Conservation (phyloP, 2,797 vertebrate genomes). For the Scolopax rusticola region DNA sequence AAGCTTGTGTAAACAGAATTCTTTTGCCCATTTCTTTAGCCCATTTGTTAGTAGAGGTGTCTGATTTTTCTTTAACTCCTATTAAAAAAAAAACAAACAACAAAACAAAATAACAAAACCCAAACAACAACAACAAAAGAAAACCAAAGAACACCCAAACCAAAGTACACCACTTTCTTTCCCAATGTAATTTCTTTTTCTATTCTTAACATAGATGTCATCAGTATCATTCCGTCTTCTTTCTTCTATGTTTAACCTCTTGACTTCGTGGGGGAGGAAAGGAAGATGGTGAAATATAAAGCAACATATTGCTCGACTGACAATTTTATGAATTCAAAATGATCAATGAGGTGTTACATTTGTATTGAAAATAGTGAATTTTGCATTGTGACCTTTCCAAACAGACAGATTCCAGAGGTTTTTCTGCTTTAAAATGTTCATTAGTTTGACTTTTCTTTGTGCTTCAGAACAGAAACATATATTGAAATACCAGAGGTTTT, state of each 20-base stretch:
- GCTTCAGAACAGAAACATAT: not conserved
- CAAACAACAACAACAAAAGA: no score
- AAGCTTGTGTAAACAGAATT: not conserved
- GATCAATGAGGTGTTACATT: not conserved
- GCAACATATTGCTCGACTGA: not conserved
- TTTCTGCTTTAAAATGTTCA: not conserved
- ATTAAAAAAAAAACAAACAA: not conserved
- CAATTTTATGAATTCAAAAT: not conserved
- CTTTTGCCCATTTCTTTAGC: not conserved
- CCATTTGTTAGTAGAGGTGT: not conserved
- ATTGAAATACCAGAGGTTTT: not conserved
- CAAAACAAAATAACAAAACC: not conserved
- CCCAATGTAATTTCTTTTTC: no score
- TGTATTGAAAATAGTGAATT: not conserved
- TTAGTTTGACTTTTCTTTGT: not conserved
- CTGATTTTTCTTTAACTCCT: not conserved
- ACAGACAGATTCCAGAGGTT: not conserved
- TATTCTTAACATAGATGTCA: not conserved
- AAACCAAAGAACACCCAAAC: not conserved
- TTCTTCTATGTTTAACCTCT: not conserved
- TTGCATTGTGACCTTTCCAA: not conserved
- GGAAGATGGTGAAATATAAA: not conserved
- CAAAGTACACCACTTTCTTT: accelerated
- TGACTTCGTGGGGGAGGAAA: not conserved
- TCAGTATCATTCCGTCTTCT: not conserved